phyloP scores from a whole-genome alignment of 2,113 vertebrate species.

The Alces alces region DNA sequence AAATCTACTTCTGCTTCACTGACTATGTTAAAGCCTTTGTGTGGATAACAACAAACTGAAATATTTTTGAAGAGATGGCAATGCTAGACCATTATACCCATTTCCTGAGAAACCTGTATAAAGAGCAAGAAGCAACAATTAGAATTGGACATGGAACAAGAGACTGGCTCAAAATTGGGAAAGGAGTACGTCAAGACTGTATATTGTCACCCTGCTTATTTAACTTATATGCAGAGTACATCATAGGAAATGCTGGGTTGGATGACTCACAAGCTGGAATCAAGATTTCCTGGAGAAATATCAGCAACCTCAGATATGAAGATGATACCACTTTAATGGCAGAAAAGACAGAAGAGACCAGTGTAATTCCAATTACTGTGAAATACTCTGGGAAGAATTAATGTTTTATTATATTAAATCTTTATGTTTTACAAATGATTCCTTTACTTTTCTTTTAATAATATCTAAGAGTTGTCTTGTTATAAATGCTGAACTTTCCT shows the following conservation, averaged over 20 bases:
- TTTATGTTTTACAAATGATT: neutral
- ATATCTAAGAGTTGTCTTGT: neutral
- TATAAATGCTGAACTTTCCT: neutral
- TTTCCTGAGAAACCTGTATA: neutral
- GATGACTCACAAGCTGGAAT: neutral
- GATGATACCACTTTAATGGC: neutral
- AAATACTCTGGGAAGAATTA: neutral
- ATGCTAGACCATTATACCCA: neutral
- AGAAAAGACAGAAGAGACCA: neutral
- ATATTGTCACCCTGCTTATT: neutral
- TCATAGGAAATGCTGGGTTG: neutral
- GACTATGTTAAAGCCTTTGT: neutral
- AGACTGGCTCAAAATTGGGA: neutral
- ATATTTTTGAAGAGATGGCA: neutral
- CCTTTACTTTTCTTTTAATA: neutral
- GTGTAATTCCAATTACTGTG: neutral
- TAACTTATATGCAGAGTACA: neutral
- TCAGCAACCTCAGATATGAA: neutral
- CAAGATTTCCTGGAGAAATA: neutral
- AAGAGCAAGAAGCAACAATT: neutral
- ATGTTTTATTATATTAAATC: neutral
- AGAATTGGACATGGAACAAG: neutral
- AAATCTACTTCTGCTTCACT: neutral
- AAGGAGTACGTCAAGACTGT: neutral
- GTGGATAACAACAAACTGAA: neutral